phyloP scores from a whole-genome alignment of 2,113 vertebrate genomes.

The Procapra przewalskii region DNA sequence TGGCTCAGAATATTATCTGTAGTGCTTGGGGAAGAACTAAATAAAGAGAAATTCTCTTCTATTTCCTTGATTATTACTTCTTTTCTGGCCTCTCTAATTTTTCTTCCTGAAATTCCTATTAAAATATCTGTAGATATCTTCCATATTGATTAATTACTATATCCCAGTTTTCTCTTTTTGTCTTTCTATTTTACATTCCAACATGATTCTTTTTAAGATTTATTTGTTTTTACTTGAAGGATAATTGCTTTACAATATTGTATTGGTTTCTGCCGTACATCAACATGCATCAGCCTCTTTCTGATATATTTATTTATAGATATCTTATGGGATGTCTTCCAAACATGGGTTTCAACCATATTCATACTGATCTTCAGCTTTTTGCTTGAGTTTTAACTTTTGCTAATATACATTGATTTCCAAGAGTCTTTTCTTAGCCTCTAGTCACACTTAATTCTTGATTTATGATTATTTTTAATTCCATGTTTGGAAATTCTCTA shows the following conservation, averaged over 20 bases:
- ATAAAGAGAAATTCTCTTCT: neutral
- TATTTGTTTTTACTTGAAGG: neutral
- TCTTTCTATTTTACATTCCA: neutral
- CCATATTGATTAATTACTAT: neutral
- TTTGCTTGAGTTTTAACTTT: neutral
- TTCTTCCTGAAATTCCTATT: neutral
- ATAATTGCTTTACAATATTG: neutral
- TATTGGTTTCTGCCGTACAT: neutral
- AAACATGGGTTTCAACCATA: neutral
- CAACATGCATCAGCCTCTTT: neutral
- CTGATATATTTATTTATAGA: neutral
- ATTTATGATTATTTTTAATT: neutral
- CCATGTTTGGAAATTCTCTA: neutral
- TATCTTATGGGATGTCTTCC: neutral
- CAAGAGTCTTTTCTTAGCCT: neutral
- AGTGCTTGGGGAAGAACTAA: neutral
- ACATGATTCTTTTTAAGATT: neutral
- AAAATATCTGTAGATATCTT: neutral
- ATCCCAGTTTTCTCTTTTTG: neutral
- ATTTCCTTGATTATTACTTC: neutral
- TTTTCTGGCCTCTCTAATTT: neutral
- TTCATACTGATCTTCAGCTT: neutral
- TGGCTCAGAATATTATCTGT: neutral
- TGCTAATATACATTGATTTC: neutral
- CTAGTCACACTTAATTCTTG: neutral